Evolutionary conservation across 2,888 invertebrate genomes (phyloP).

Genomic region (Aricia artaxerxes): DNA sequence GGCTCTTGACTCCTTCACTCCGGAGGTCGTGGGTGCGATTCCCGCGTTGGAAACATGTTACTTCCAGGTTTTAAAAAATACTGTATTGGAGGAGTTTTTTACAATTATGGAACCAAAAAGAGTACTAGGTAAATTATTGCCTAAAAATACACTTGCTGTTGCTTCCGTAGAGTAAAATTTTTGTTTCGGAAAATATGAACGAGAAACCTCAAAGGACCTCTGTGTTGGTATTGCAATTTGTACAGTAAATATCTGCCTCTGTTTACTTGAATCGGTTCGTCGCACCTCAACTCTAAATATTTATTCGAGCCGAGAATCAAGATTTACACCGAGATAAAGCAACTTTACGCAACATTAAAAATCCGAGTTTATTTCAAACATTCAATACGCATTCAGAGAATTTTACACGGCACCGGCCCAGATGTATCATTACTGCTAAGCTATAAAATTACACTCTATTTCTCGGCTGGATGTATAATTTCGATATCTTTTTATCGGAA

Average conservation of each 20-base stretch:
- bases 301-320: neutral
- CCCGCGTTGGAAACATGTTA: too few relatives aligned
- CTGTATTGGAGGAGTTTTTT: neutral
- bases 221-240: neutral
- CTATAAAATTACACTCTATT: slow-evolving; percentile 29
- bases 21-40: too few relatives aligned
- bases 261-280: neutral
- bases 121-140: neutral
- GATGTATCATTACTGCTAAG: slow-evolving; percentile 20
- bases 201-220: neutral
- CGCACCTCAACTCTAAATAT: slow-evolving; percentile 4
- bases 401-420: neutral
- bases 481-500: slow-evolving; percentile 36
- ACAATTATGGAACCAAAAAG: neutral
- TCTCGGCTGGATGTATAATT: slow-evolving; percentile 32
- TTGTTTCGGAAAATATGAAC: neutral
- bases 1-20: too few relatives aligned
- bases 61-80: too few relatives aligned
- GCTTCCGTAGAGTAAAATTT: neutral
- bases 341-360: slow-evolving; percentile 14
- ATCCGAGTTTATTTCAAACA: slow-evolving; percentile 20
- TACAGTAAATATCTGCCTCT: slow-evolving; percentile 1
- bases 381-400: slow-evolving; percentile 15
- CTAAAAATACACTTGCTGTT: neutral
- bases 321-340: neutral